phyloP scores from a whole-genome alignment of 2,888 invertebrate species.

The Beris chalybata region DNA sequence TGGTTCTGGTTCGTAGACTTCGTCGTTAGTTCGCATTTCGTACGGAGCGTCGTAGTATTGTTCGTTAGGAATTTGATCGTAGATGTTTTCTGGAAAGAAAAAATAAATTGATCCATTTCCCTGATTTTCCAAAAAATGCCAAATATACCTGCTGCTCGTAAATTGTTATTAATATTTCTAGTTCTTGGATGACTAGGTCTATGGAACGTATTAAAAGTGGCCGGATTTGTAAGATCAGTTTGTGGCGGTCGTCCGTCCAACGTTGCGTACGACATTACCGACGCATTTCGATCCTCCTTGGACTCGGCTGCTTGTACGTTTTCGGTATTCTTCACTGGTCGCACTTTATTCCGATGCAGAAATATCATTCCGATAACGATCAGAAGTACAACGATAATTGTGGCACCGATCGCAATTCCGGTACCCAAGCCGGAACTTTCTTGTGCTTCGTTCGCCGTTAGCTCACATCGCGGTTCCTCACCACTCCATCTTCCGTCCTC shows the following conservation, averaged over 20 bases:
- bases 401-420: conserved; percentile 82
- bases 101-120: not conserved
- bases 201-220: conserved; percentile 56
- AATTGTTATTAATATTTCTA: conserved; percentile 35
- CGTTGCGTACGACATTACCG: conserved; percentile 87
- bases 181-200: conserved; percentile 28
- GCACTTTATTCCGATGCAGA: conserved; percentile 78
- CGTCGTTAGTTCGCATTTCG: conserved; percentile 63
- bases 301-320: conserved; percentile 84
- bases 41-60: conserved; percentile 78
- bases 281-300: conserved; percentile 83
- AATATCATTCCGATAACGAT: conserved; percentile 79
- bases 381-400: conserved; percentile 76
- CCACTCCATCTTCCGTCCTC: conserved; percentile 87
- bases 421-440: conserved; percentile 74
- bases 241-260: conserved; percentile 65
- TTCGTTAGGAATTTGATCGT: conserved; percentile 67
- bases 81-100: conserved; percentile 58
- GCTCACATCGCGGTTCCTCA: conserved; percentile 80
- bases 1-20: conserved; percentile 61
- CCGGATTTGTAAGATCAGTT: conserved; percentile 50
- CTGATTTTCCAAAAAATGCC: not conserved
- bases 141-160: conserved; percentile 32
- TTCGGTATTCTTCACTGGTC: conserved; percentile 85
- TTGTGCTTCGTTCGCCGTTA: conserved; percentile 68